phyloP scores from a whole-genome alignment of 2,113 vertebrate species.

The Spilogale gracilis region DNA sequence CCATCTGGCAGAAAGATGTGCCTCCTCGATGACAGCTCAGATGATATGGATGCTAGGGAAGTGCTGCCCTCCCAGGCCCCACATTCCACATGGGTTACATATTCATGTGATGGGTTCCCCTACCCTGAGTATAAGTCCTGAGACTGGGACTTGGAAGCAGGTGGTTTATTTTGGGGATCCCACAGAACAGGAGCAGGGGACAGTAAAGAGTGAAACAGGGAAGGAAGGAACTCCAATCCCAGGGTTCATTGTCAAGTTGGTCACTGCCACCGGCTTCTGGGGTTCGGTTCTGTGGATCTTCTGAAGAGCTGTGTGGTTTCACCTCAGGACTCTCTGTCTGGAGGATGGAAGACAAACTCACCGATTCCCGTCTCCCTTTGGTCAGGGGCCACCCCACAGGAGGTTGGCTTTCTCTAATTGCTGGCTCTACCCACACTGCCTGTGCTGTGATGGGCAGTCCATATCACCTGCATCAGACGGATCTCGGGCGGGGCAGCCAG shows the following conservation, averaged over 20 bases:
- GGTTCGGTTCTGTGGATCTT: neutral
- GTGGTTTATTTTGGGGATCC: neutral
- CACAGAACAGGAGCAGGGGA: neutral
- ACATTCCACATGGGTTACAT: neutral
- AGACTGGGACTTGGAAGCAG: neutral
- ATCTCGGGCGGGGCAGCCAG: constrained; percentile 41
- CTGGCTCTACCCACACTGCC: neutral
- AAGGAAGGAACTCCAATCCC: neutral
- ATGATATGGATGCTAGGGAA: neutral
- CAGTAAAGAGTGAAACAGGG: neutral
- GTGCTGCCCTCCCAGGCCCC: neutral
- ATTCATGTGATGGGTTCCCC: neutral
- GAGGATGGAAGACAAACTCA: neutral
- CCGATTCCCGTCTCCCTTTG: neutral
- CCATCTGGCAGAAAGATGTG: constrained; percentile 13
- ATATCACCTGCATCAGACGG: constrained; percentile 13
- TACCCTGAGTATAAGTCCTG: neutral
- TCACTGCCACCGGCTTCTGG: neutral
- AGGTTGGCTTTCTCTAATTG: neutral
- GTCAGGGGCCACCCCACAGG: neutral
- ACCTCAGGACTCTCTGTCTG: constrained; percentile 4
- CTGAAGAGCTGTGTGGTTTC: neutral
- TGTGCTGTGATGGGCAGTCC: neutral
- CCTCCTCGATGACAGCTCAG: neutral
- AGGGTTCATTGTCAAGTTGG: neutral